phyloP scores from a whole-genome alignment of 2,113 vertebrate species.

The Melanotaenia duboulayi region DNA sequence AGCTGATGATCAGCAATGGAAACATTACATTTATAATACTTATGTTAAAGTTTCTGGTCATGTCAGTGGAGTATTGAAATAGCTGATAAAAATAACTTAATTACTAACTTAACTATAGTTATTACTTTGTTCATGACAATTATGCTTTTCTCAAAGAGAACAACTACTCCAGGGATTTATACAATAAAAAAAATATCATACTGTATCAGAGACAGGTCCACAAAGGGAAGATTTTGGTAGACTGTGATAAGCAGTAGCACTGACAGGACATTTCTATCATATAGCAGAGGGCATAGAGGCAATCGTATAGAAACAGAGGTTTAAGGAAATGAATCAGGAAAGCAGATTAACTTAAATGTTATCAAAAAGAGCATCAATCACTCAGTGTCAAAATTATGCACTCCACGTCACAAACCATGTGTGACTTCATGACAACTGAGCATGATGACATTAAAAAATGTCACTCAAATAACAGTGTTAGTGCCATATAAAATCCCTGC shows the following conservation, averaged over 20 bases:
- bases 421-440: conserved; percentile 41
- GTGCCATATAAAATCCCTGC: conserved; percentile 1
- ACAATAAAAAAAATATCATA: conserved; percentile 40
- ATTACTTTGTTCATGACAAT: background rate
- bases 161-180: conserved; percentile 22
- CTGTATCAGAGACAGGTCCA: conserved; percentile 38
- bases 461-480: conserved; percentile 27
- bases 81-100: too few species aligned
- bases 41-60: background rate
- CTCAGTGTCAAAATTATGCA: conserved; percentile 49
- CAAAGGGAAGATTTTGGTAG: conserved; percentile 35
- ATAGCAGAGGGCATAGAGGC: conserved; percentile 34
- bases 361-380: conserved; percentile 48
- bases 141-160: conserved; percentile 17
- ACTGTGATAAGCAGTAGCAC: conserved; percentile 59
- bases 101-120: background rate
- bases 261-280: conserved; percentile 68
- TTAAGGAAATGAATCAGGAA: conserved; percentile 49
- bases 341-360: conserved; percentile 41
- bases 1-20: background rate
- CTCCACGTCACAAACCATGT: conserved; percentile 42
- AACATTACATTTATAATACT: background rate
- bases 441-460: conserved; percentile 59
- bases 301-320: conserved; percentile 4
- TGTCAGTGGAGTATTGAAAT: background rate